Base-by-base conservation (phyloP, 2,888 invertebrate genomes). In the Bimastos eiseni region DNA sequence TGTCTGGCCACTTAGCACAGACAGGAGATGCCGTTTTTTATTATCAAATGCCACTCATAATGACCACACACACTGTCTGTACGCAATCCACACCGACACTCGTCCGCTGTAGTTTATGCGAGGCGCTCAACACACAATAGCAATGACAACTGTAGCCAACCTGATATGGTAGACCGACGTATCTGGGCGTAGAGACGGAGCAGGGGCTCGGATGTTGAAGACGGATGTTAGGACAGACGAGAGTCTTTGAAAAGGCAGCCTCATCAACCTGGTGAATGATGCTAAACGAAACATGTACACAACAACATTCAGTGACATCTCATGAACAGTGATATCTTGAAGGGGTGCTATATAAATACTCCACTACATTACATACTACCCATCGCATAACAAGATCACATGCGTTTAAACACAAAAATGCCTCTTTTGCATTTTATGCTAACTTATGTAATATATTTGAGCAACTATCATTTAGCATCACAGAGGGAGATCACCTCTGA, bases 141-240 rank as follows among this genome's bases (percentile, higher is more conserved):
- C 4, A 6, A 30, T n/a, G 88, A 30, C 33, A 90, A 90, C 44
- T 38, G 44, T 36, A 21, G 44, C 41, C 17, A 41, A 89, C 89
- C 49, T 89, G 49, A 38, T 89, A 89, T 33, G 86, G 86, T 33
- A 86, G 37, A 24, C 86, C 86, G 36, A 86, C 37, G 24, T 86
- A 86, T 86, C 37, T 86, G 37, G 86, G 37, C 21, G 86, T 36
- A 8, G 86, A 86, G 86, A 37, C 34, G 86, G 86, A 86, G 86
- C 36, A 86, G 8, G 86, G 37, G 86, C 37, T 86, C n/a, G 86
- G 34, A 34, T 86, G 86, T 30, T 36, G 34, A 33, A 37, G 34
- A 37, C 86, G 86, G 37, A 86, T 86, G 86, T 86, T 86, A 36
- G 34, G 86, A 34, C 37, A 37, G 86, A 86, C 24, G 37, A 86